Percentiles rank a stretch among this genome's conserved stretches.
Conservation (phyloP, 2,888 invertebrate species). For the Agrotis segetum region DNA sequence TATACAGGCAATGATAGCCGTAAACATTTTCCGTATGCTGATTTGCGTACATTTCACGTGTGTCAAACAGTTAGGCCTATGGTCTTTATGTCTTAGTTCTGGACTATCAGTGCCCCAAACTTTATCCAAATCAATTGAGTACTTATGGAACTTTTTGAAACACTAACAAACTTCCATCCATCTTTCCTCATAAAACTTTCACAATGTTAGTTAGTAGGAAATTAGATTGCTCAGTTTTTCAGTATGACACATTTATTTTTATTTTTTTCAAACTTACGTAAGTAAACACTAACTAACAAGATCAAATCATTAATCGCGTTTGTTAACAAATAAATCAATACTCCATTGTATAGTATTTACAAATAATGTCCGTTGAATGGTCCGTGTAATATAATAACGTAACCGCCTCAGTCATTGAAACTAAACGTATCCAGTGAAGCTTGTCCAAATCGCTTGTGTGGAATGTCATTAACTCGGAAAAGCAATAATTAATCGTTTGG, state of each 20-base stretch:
- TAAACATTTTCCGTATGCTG: no score
- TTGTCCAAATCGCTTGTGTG: constrained; percentile 36
- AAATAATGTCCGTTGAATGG: constrained; percentile 43
- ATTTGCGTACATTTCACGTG: no score
- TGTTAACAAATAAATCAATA: constrained; percentile 50
- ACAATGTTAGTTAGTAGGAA: no score
- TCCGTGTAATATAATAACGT: constrained; percentile 38
- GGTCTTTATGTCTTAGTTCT: no score
- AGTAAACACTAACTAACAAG: constrained; percentile 24
- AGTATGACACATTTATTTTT: background rate
- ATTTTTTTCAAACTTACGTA: background rate
- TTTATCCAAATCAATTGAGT: no score
- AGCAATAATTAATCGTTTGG: constrained; percentile 16
- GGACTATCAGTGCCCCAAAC: no score
- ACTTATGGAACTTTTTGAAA: no score
- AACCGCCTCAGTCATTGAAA: constrained; percentile 30
- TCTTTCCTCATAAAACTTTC: no score
- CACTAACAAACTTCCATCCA: no score
- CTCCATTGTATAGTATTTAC: constrained; percentile 44
- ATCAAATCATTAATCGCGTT: constrained; percentile 47
- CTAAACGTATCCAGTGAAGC: constrained; percentile 40
- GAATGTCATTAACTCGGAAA: constrained; percentile 34
- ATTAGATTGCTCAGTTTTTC: no score
- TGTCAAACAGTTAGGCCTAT: no score
- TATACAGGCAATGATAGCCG: no score